These are phyloP conservation scores for Hydractinia symbiolongicarpus DNA, from an alignment of 30 jellyfish, hydroid and myxozoan species.

Conservation along the genomic window DNA sequence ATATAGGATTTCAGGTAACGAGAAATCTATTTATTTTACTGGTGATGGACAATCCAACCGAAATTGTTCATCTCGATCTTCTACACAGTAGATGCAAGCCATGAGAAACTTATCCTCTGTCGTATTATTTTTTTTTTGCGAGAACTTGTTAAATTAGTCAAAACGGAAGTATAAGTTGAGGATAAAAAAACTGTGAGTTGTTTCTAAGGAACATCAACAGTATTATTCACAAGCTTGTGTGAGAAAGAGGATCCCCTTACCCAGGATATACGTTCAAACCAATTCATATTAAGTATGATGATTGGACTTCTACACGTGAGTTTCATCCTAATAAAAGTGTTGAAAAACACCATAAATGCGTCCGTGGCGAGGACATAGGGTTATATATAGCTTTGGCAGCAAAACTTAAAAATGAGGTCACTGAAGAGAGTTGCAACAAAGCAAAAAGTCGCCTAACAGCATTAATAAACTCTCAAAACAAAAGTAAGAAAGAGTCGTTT, in stretches of 20 bases:
- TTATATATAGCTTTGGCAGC: slow-evolving; percentile 22
- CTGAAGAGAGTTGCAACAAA: slow-evolving; percentile 33
- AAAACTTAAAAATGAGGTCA: slow-evolving; percentile 40
- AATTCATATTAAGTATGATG: neutral
- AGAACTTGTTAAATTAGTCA: slow-evolving; percentile 2
- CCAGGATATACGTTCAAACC: neutral
- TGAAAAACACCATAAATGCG: slow-evolving; percentile 21
- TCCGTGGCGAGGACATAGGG: slow-evolving; percentile 22
- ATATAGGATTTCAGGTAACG: too few species aligned
- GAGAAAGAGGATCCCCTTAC: neutral
- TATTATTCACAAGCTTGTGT: neutral
- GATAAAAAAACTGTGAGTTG: neutral
- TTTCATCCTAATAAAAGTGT: slow-evolving; percentile 15
- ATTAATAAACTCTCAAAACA: slow-evolving; percentile 8
- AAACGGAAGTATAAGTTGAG: neutral
- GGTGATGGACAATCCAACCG: too few species aligned
- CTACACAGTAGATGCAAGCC: too few species aligned
- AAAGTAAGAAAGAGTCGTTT: slow-evolving; percentile 24
- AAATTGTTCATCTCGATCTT: too few species aligned
- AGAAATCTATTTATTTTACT: too few species aligned
- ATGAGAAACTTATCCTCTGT: too few species aligned
- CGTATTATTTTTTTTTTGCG: too few species aligned
- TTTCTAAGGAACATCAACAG: neutral
- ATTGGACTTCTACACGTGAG: slow-evolving; percentile 10
- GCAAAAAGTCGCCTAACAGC: slow-evolving; percentile 21